Percentiles rank a stretch among this genome's conserved stretches.
Evolutionary conservation across 1,140 invertebrate species (phyloP).

Genomic region (Oreohelix idahoensis): DNA sequence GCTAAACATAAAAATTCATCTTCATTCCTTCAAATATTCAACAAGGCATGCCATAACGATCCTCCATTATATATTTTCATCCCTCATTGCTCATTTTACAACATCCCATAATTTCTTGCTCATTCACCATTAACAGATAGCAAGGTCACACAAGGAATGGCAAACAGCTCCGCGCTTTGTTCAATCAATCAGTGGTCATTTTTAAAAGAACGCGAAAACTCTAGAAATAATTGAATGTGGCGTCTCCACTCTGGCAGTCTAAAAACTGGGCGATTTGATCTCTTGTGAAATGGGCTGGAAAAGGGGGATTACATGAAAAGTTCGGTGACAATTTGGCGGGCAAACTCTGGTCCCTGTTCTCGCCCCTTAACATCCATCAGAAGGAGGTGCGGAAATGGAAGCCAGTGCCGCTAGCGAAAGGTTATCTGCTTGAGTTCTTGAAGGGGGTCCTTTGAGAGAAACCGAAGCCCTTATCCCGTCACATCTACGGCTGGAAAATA

Average conservation of each 20-base stretch:
- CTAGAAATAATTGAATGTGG: conserved; percentile 15
- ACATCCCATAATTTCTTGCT: conserved; percentile 3
- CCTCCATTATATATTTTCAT: not conserved
- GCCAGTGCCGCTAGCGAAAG: conserved; percentile 22
- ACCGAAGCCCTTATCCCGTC: not conserved
- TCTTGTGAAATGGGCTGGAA: conserved; percentile 9
- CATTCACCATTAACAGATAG: conserved; percentile 1
- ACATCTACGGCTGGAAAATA: conserved; percentile 35
- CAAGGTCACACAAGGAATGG: not conserved
- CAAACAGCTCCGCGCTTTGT: not conserved
- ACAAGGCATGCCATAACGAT: not conserved
- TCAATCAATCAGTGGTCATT: conserved; percentile 16
- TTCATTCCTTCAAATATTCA: not conserved
- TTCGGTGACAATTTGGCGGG: conserved; percentile 32
- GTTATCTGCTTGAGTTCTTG: conserved; percentile 3
- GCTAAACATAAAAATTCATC: too few species aligned
- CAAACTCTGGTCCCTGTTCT: conserved; percentile 22
- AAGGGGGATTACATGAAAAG: conserved; percentile 31
- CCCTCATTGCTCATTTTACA: not conserved
- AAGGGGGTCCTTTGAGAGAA: not conserved
- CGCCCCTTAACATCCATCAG: conserved; percentile 34
- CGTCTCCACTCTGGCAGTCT: not conserved
- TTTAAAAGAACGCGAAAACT: not conserved
- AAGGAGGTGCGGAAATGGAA: conserved; percentile 30
- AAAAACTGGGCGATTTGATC: conserved; percentile 9